Conservation (phyloP, 2,888 invertebrate genomes). For the Drosophila anomelani region DNA sequence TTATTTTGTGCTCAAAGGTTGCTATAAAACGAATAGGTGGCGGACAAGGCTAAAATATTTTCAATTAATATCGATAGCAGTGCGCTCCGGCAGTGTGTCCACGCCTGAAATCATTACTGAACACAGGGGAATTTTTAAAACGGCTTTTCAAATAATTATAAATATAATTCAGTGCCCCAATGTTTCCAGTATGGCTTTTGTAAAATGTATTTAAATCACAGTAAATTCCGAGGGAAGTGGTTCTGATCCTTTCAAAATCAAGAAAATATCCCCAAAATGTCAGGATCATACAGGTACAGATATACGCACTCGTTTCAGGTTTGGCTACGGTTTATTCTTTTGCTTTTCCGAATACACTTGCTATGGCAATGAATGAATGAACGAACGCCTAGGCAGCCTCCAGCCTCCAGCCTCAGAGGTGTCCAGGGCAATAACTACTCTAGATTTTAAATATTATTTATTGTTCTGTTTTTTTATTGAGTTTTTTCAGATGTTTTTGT, state of each 20-base stretch:
- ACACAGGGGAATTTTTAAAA: background rate
- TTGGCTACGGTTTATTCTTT: slow-evolving; percentile 34
- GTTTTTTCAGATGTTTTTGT: slow-evolving; percentile 50
- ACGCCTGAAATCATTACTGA: background rate
- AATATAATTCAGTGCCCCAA: too few species aligned
- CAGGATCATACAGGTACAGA: background rate
- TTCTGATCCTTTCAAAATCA: too few species aligned
- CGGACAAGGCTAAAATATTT: background rate
- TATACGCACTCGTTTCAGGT: slow-evolving; percentile 20
- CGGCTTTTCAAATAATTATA: background rate
- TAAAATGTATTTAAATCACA: too few species aligned
- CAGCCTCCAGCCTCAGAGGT: background rate
- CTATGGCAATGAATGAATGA: slow-evolving; percentile 28
- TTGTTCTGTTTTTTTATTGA: slow-evolving; percentile 69
- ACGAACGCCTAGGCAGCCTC: slow-evolving; percentile 8
- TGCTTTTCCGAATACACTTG: slow-evolving; percentile 44
- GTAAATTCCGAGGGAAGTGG: too few species aligned
- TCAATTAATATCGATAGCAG: background rate
- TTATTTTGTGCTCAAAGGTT: too few species aligned
- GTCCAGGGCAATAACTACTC: slow-evolving; percentile 40
- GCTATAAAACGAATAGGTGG: background rate
- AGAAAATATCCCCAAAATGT: background rate
- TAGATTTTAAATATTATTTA: slow-evolving; percentile 63
- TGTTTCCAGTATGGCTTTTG: too few species aligned
- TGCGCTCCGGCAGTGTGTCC: background rate